Percentiles rank a stretch among this genome's conserved stretches.
Evolutionary conservation across 1,140 invertebrate species (phyloP).

Genomic region (Sitobion miscanthi): DNA sequence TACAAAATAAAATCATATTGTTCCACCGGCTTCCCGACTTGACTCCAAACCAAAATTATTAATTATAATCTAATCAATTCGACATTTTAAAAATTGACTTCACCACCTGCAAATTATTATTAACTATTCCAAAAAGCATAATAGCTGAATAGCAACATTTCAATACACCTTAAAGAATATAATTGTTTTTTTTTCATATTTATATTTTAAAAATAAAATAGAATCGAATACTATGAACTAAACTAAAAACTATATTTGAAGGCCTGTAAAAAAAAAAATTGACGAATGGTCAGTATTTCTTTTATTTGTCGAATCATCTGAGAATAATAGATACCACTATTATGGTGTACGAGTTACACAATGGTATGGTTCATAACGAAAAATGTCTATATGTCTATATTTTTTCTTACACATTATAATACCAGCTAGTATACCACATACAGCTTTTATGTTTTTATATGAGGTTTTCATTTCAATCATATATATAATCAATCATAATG

Average conservation of each 20-base stretch:
- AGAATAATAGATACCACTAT: background rate
- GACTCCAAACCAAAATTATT: no score
- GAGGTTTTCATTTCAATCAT: background rate
- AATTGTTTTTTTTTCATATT: background rate
- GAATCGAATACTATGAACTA: background rate
- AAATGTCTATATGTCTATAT: background rate
- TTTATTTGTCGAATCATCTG: background rate
- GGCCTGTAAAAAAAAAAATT: background rate
- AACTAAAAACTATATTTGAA: background rate
- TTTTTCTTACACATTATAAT: constrained; percentile 1
- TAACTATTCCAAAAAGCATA: background rate
- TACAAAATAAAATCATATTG: no score
- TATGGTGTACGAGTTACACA: background rate
- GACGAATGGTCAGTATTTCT: constrained; percentile 2
- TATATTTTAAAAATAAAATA: background rate
- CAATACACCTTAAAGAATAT: background rate
- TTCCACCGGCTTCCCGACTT: no score
- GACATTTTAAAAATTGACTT: no score
- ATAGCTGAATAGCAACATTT: background rate
- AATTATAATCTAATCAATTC: no score
- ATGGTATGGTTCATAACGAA: background rate
- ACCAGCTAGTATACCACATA: background rate
- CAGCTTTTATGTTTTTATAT: background rate
- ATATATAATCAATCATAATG: background rate
- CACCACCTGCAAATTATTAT: background rate